Evolutionary conservation across 2,113 vertebrate species (phyloP).

Genomic region (Pampusana beccarii): DNA sequence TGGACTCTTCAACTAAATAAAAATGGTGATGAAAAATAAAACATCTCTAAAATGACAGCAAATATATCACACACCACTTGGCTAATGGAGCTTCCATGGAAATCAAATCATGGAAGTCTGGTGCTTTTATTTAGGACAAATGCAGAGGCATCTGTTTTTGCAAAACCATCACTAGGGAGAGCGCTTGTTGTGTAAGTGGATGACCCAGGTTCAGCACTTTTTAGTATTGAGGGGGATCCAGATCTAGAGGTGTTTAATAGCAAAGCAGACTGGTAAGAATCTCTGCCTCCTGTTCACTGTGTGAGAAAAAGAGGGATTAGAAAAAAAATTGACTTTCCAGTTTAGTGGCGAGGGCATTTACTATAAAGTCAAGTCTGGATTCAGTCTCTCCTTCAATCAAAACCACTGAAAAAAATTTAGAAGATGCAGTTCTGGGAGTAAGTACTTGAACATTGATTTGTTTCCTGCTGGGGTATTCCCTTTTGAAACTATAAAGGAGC

Average conservation of each 20-base stretch:
- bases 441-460: not conserved
- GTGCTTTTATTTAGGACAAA: not conserved
- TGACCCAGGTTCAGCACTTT: not conserved
- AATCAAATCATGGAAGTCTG: not conserved
- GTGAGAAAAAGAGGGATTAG: not conserved
- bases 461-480: not conserved
- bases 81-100: not conserved
- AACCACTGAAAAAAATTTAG: not conserved
- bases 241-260: not conserved
- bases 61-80: not conserved
- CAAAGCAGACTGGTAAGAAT: not conserved
- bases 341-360: not conserved
- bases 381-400: not conserved
- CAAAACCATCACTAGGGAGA: not conserved
- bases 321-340: not conserved
- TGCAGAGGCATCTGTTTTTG: not conserved
- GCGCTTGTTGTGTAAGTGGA: not conserved
- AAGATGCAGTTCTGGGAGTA: not conserved
- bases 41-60: not conserved
- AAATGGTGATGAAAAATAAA: not conserved
- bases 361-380: not conserved
- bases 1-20: not conserved
- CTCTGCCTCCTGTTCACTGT: not conserved
- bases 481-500: not conserved
- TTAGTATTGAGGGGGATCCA: not conserved